Base-by-base conservation (phyloP, 2,888 invertebrate species). In the Xestoiulus laeticollis region DNA sequence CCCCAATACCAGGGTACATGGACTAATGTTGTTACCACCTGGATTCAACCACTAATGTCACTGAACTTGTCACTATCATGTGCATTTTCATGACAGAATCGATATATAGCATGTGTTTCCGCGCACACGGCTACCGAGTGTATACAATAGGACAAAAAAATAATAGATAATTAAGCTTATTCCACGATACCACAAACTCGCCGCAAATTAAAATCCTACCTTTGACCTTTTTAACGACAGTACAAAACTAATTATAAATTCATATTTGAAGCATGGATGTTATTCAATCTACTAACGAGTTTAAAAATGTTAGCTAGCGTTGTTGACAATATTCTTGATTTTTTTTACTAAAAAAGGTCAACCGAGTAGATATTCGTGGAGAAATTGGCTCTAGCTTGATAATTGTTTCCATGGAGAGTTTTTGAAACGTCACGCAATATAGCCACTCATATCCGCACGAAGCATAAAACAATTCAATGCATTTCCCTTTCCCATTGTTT, bases 31-130 rank as follows among this genome's bases (percentile, higher is more conserved):
- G 26, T 26, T 68, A 22, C 26, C 68, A 68, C 68, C 68, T 68
- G 68, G 26, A 68, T 26, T 2, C n/a, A 26, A 68, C 68, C 68
- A 10, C 68, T 68, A 22, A 68, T 26, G 68, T 68, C 68, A 26
- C 68, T 68, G 68, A 68, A 68, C 68, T 68, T 68, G 68, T 68
- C 68, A 68, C 68, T 68, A n/a, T 10, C 22, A 26, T 26, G 26
- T 26, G 68, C 68, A 68, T 5, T 68, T 68, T 22, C 68, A 68
- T 26, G 68, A 68, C 68, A 68, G 68, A 68, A 68, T 68, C 68
- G 26, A 68, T 68, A 22, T 10, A 8, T 68, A 22, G 3, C 68
- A 68, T 26, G 68, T 68, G 68, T 68, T 68, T 68, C 22, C 68
- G 26, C 12, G 26, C 26, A 26, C 68, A 68, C 68, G 68, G 68